Percentiles rank a stretch among this genome's conserved stretches.
These are phyloP conservation scores for Aphaenogaster rudis DNA, from an alignment of 1,140 invertebrate species.

Conservation along the genomic window DNA sequence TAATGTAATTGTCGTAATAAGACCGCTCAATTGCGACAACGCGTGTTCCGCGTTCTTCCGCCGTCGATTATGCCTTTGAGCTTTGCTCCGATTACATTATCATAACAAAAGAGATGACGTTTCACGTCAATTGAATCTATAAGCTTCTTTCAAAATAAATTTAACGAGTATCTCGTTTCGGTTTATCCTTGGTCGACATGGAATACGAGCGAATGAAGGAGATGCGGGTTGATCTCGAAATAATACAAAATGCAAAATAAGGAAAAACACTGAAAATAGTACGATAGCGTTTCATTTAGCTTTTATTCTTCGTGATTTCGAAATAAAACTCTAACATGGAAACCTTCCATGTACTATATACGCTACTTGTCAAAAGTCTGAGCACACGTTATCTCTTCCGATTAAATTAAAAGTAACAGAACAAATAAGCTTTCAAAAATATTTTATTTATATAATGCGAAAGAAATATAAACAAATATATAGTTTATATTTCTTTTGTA, in stretches of 20 bases:
- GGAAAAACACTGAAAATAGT: not conserved
- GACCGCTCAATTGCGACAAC: conserved; percentile 24
- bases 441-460: too few species aligned
- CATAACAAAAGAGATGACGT: conserved; percentile 31
- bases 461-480: too few species aligned
- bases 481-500: too few species aligned
- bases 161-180: not conserved
- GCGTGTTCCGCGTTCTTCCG: conserved; percentile 9
- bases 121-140: not conserved
- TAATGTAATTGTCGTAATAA: conserved; percentile 28
- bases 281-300: not conserved
- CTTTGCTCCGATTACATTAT: conserved; percentile 38
- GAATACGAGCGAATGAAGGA: not conserved
- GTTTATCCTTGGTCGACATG: not conserved
- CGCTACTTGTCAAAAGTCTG: too few species aligned
- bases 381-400: too few species aligned
- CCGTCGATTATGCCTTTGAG: conserved; percentile 29
- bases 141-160: conserved; percentile 20
- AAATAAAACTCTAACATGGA: not conserved
- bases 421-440: too few species aligned
- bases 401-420: too few species aligned
- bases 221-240: not conserved
- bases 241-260: conserved; percentile 9
- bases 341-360: too few species aligned
- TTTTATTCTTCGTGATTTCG: not conserved